Evolutionary conservation across 2,113 vertebrate species (phyloP).

Genomic region (Hippocampus zosterae): DNA sequence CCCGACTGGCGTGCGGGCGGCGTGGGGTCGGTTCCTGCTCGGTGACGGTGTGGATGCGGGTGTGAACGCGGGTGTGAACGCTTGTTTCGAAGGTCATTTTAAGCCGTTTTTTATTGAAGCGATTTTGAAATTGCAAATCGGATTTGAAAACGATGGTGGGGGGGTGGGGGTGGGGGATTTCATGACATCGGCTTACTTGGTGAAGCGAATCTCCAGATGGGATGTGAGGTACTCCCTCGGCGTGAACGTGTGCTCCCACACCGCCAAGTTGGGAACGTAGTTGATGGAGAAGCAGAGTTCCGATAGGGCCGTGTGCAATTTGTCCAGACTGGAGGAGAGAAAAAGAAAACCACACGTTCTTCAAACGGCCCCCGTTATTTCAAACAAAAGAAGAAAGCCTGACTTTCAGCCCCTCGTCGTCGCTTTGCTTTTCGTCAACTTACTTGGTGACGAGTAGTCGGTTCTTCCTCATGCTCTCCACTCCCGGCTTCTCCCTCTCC

Average conservation of each 20-base stretch:
- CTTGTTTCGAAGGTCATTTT: too few species aligned
- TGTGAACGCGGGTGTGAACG: too few species aligned
- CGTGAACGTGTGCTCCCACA: constrained; percentile 99
- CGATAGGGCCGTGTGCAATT: constrained; percentile 97
- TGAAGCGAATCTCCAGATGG: constrained; percentile 98
- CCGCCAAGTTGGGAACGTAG: constrained; percentile 95
- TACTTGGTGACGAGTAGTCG: constrained; percentile 97
- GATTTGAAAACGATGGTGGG: not conserved
- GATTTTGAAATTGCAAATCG: too few species aligned
- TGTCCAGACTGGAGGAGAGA: constrained; percentile 82
- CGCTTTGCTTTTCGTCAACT: constrained; percentile 40
- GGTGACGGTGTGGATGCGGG: too few species aligned
- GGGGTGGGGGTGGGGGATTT: too few species aligned
- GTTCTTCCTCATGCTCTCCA: constrained; percentile 99
- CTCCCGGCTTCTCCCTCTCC: constrained; percentile 95
- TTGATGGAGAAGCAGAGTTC: constrained; percentile 99
- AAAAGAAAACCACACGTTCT: not conserved
- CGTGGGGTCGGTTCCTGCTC: too few species aligned
- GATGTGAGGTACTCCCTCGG: constrained; percentile 97
- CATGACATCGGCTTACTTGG: constrained; percentile 78
- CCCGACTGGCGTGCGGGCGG: too few species aligned
- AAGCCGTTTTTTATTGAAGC: too few species aligned
- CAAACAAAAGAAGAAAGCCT: too few species aligned
- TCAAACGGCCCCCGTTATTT: too few species aligned
- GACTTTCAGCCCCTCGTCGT: too few species aligned